These are phyloP conservation scores for Neomorphus geoffroyi DNA, from an alignment of 2,797 vertebrate genomes.

Conservation along the genomic window DNA sequence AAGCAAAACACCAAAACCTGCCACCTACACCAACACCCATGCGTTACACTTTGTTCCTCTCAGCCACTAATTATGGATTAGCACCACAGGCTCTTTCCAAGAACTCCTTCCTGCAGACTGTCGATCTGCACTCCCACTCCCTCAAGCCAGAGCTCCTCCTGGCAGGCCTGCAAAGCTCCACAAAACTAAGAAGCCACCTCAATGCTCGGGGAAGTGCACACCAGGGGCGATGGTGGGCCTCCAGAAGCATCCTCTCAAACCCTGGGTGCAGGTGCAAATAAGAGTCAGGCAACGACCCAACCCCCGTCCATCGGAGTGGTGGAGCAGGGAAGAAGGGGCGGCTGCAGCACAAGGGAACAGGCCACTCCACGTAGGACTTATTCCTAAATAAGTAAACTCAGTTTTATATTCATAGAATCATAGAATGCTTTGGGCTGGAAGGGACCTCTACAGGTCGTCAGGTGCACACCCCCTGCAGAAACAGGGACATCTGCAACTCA, in stretches of 20 bases:
- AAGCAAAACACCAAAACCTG: background rate
- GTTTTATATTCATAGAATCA: background rate
- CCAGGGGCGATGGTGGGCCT: background rate
- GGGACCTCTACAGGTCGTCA: too few relatives aligned
- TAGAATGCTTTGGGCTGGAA: too few relatives aligned
- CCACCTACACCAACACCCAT: background rate
- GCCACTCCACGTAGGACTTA: fast-evolving
- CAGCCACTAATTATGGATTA: background rate
- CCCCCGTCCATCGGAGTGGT: background rate
- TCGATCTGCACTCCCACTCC: background rate
- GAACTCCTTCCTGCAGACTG: background rate
- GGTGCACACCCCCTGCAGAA: too few relatives aligned
- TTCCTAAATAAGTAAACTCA: background rate
- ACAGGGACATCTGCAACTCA: too few relatives aligned
- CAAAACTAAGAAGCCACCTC: background rate
- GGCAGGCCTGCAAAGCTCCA: background rate
- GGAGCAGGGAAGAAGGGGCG: background rate
- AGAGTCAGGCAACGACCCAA: background rate
- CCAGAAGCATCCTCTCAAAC: background rate
- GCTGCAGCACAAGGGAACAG: background rate
- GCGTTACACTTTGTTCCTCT: background rate
- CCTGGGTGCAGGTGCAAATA: background rate
- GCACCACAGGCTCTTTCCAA: background rate
- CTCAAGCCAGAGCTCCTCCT: background rate
- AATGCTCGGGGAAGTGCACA: background rate